phyloP scores from a whole-genome alignment of 2,888 invertebrate species.

The Amblyjoppa fuscipennis region DNA sequence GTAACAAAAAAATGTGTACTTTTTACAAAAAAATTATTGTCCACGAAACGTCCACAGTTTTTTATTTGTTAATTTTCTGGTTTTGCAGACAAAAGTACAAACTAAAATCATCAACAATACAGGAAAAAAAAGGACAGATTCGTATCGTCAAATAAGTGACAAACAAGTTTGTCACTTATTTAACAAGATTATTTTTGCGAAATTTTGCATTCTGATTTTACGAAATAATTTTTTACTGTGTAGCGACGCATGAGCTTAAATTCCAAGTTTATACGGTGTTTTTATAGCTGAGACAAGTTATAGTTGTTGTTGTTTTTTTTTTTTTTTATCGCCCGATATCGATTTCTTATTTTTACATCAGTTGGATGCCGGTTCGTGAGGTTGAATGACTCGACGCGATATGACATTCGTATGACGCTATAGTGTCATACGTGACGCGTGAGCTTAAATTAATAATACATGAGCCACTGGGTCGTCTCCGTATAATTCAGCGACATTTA shows the following conservation, averaged over 20 bases:
- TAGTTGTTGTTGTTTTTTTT: neutral
- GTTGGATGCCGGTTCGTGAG: slow-evolving; percentile 21
- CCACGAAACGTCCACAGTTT: too few relatives aligned
- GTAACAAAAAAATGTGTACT: neutral
- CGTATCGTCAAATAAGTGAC: too few relatives aligned
- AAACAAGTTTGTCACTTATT: too few relatives aligned
- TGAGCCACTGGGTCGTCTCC: slow-evolving; percentile 75
- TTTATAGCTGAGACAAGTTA: neutral
- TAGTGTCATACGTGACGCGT: slow-evolving; percentile 47
- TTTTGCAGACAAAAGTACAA: too few relatives aligned
- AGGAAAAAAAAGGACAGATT: too few relatives aligned
- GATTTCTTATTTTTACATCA: slow-evolving; percentile 2
- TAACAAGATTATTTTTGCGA: too few relatives aligned
- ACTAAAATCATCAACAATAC: too few relatives aligned
- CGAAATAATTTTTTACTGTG: neutral
- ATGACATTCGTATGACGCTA: slow-evolving; percentile 60
- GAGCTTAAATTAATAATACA: slow-evolving; percentile 79
- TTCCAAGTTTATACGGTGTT: too few relatives aligned
- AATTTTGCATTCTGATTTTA: too few relatives aligned
- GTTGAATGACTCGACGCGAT: slow-evolving; percentile 44
- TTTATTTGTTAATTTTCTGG: too few relatives aligned
- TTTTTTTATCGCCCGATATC: slow-evolving; percentile 18
- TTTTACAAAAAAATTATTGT: too few relatives aligned
- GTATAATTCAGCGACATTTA: slow-evolving; percentile 22
- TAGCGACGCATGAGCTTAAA: neutral